phyloP scores from a whole-genome alignment of 1,140 invertebrate genomes.

The Lysiphlebus fabarum region DNA sequence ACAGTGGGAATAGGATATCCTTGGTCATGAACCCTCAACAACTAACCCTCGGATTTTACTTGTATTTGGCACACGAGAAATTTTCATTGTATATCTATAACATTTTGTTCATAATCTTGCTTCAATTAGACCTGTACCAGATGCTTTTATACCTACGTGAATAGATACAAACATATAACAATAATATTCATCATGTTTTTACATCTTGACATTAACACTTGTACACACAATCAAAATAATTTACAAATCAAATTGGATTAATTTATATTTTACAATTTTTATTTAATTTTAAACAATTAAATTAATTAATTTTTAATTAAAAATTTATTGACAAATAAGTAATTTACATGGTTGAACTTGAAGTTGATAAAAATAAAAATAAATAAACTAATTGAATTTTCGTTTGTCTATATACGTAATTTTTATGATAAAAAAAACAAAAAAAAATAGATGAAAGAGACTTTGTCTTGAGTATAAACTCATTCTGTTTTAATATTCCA shows the following conservation, averaged over 20 bases:
- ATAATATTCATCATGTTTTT: no score
- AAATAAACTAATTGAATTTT: constrained; percentile 46
- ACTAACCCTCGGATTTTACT: not conserved
- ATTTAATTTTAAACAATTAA: no score
- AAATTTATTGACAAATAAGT: no score
- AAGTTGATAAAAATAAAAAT: constrained; percentile 36
- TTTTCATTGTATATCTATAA: not conserved
- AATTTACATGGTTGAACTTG: not conserved
- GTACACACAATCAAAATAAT: no score
- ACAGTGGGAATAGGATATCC: constrained; percentile 29
- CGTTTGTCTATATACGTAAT: constrained; percentile 34
- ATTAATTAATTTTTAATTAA: no score
- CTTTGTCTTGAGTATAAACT: constrained; percentile 1
- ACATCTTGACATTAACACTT: no score
- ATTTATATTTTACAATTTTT: no score
- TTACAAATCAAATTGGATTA: no score
- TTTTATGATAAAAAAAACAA: constrained; percentile 31
- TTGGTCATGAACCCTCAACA: constrained; percentile 13
- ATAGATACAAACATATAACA: not conserved
- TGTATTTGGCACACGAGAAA: not conserved
- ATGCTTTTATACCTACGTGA: constrained; percentile 18
- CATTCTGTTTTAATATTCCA: constrained; percentile 4
- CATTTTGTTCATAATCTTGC: constrained; percentile 11
- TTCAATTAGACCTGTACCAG: constrained; percentile 29
- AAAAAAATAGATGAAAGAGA: not conserved